Base-by-base conservation (phyloP, 2,113 vertebrate genomes). In the Scomber scombrus region DNA sequence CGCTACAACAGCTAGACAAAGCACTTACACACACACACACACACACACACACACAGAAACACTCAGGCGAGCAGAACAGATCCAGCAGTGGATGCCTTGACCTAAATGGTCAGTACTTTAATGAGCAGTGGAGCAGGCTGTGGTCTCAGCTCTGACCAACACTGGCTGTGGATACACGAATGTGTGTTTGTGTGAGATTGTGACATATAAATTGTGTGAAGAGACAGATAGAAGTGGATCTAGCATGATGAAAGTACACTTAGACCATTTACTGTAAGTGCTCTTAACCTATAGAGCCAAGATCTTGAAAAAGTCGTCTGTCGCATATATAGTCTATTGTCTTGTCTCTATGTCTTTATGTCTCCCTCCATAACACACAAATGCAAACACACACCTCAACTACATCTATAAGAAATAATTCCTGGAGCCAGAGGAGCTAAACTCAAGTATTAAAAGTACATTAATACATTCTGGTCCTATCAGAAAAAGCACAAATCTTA, bases 41-140 rank as follows among this genome's bases (percentile, higher is more conserved):
- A 34, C 31, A 40, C 34, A 40, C 34, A 40, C 34, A 40, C 34
- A 40, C 7, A 40, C 7, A 71, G 29, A 40, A 23, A 43, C 71
- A 60, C 58, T 51, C 18, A 40, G 8, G 75, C 15, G 1, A 64
- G 76, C 13, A 66, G 23, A 78, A 34, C 7, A 18, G 45, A 21
- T 49, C 16, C 56, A 82, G 80, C 58, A 50, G 62, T 16, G 31
- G 58, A 52, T 5, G 55, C 47, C 14, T 73, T 75, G 75, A 84
- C 74, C 78, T 51, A 61, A 88, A 85, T 80, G 79, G 57, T 82
- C 82, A 45, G 45, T 68, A 52, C 80, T 81, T 87, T 89, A 88
- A 89, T 85, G 75, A 90, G 70, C 54, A 62, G 66, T 45, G 78
- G 67, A 79, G 61, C 71, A 54, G 69, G 72, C 58, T 68, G 57